These are phyloP conservation scores for Lagria hirta DNA, from an alignment of 2,888 invertebrate genomes.

Conservation along the genomic window DNA sequence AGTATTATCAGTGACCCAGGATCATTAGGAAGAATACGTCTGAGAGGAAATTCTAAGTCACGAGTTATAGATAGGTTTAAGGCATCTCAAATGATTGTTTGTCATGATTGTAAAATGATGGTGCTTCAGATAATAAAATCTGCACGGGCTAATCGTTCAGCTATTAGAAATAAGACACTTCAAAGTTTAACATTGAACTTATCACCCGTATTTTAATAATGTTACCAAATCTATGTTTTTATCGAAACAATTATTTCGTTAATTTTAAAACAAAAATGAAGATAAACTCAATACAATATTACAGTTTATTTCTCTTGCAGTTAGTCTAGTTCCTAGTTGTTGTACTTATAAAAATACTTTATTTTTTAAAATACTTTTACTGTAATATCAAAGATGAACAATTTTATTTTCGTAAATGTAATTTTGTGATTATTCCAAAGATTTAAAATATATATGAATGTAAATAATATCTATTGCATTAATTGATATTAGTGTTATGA, in stretches of 20 bases:
- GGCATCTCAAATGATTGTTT: slow-evolving; percentile 76
- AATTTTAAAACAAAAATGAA: too few relatives aligned
- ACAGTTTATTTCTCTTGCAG: too few relatives aligned
- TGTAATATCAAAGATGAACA: slow-evolving; percentile 23
- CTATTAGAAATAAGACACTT: slow-evolving; percentile 78
- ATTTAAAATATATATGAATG: slow-evolving; percentile 17
- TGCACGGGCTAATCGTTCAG: slow-evolving; percentile 78
- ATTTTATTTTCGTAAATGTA: slow-evolving; percentile 44
- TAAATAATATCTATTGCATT: slow-evolving; percentile 36
- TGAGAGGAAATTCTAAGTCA: slow-evolving; percentile 41
- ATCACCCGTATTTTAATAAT: slow-evolving; percentile 70
- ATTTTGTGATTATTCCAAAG: slow-evolving; percentile 33
- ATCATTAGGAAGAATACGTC: slow-evolving; percentile 39
- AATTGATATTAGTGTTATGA: too few relatives aligned
- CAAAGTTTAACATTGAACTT: slow-evolving; percentile 80
- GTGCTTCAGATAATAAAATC: slow-evolving; percentile 92
- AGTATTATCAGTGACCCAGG: slow-evolving; percentile 61
- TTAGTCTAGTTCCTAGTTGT: slow-evolving; percentile 22
- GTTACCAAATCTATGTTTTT: slow-evolving; percentile 13
- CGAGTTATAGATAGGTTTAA: slow-evolving; percentile 62
- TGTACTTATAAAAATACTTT: slow-evolving; percentile 19
- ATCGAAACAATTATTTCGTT: too few relatives aligned
- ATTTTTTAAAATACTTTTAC: slow-evolving; percentile 29
- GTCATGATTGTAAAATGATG: slow-evolving; percentile 93
- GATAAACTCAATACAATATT: too few relatives aligned